Conservation (phyloP, 2,888 invertebrate species). For the Gerris lacustris region DNA sequence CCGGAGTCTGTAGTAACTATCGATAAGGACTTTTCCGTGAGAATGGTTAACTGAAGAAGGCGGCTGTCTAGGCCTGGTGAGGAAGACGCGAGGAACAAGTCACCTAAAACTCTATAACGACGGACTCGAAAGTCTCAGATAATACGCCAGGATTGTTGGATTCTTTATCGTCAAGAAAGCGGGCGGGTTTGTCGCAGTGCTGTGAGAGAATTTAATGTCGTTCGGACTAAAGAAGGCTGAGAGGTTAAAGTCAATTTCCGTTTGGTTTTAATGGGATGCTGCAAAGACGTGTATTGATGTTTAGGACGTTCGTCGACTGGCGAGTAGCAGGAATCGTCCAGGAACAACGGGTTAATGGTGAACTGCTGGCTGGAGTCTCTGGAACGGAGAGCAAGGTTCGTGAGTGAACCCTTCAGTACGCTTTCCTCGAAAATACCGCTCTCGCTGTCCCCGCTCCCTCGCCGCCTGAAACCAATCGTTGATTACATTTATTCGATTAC, state of each 20-base stretch:
- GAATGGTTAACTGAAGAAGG: too few species aligned
- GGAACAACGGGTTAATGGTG: neutral
- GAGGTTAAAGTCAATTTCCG: neutral
- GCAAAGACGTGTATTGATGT: neutral
- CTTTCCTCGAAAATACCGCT: constrained; percentile 6
- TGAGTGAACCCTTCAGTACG: neutral
- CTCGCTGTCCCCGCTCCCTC: neutral
- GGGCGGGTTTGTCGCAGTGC: neutral
- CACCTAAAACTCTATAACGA: too few species aligned
- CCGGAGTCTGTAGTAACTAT: too few species aligned
- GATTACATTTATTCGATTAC: too few species aligned
- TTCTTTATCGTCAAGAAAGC: too few species aligned
- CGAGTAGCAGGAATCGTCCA: constrained; percentile 2
- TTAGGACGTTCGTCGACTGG: neutral
- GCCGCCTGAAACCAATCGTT: too few species aligned
- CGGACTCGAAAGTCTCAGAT: too few species aligned
- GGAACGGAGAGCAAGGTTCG: neutral
- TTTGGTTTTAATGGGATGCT: neutral
- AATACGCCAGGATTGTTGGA: too few species aligned
- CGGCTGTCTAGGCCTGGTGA: too few species aligned
- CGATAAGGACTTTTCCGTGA: too few species aligned
- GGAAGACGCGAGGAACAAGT: too few species aligned
- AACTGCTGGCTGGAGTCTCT: neutral
- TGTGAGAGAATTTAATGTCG: neutral
- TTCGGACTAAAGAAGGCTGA: neutral